phyloP scores from a whole-genome alignment of 2,888 invertebrate species.

The Cylloceria caligata region DNA sequence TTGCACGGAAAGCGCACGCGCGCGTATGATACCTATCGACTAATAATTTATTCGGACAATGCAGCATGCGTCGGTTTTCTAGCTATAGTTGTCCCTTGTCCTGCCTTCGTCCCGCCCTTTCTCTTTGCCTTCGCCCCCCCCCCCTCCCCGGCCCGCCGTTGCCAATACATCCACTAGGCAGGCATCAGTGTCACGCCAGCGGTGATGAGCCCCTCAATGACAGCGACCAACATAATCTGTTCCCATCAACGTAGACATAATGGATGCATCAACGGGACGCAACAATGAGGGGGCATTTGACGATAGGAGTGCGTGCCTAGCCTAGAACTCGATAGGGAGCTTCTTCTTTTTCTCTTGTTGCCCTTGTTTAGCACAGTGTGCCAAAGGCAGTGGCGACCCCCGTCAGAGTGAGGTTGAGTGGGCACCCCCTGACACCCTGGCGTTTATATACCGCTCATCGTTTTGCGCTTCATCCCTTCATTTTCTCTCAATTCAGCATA shows the following conservation, averaged over 20 bases:
- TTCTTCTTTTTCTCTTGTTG: constrained; percentile 23
- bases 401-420: constrained; percentile 46
- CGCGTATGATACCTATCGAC: constrained; percentile 56
- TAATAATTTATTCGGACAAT: constrained; percentile 81
- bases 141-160: constrained; percentile 6
- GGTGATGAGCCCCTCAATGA: constrained; percentile 82
- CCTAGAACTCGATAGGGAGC: constrained; percentile 65
- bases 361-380: constrained; percentile 24
- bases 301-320: constrained; percentile 63
- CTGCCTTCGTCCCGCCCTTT: constrained; percentile 51
- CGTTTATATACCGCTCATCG: constrained; percentile 58
- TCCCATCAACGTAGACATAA: constrained; percentile 83
- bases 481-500: not conserved
- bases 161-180: constrained; percentile 44
- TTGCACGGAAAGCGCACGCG: constrained; percentile 45
- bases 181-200: constrained; percentile 80
- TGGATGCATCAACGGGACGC: constrained; percentile 79
- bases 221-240: constrained; percentile 83
- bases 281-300: constrained; percentile 77
- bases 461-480: constrained; percentile 43
- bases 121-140: constrained; percentile 4
- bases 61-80: constrained; percentile 71
- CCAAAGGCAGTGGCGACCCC: constrained; percentile 27
- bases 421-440: constrained; percentile 52
- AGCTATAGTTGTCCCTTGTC: constrained; percentile 35